Conservation (phyloP, 2,888 invertebrate genomes). For the Nysson spinosus region DNA sequence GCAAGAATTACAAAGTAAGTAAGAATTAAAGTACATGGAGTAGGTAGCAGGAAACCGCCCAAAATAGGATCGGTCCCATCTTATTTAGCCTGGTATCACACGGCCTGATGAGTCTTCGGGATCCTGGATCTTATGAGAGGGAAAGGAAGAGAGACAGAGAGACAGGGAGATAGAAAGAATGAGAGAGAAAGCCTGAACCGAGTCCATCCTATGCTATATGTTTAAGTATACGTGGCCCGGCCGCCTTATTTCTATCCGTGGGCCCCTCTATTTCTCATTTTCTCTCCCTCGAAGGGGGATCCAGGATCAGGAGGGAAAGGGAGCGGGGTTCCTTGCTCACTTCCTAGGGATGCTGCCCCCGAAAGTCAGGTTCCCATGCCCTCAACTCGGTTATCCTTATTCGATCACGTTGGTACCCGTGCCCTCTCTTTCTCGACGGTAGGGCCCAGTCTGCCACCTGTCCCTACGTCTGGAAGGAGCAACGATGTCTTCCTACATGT, state of each 20-base stretch:
- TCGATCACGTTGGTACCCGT: constrained; percentile 19
- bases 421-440: constrained; percentile 49
- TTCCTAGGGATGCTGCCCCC: constrained; percentile 77
- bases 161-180: no score
- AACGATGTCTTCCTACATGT: constrained; percentile 73
- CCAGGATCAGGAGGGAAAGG: constrained; percentile 1
- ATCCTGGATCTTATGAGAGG: no score
- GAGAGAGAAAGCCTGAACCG: constrained; percentile 27
- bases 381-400: constrained; percentile 56
- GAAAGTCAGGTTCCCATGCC: constrained; percentile 77
- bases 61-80: neutral
- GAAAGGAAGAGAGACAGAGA: no score
- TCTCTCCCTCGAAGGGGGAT: constrained; percentile 38
- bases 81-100: constrained; percentile 64
- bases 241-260: constrained; percentile 46
- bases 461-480: constrained; percentile 73
- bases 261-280: constrained; percentile 57
- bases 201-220: constrained; percentile 39
- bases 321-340: constrained; percentile 58
- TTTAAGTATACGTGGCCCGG: constrained; percentile 29
- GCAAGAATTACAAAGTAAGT: no score
- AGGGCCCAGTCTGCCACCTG: constrained; percentile 73
- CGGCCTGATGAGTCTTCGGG: constrained; percentile 62
- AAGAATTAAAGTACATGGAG: no score
- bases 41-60: neutral